Conservation (phyloP, 2,888 invertebrate species). For the Siphonodentalium dalli region DNA sequence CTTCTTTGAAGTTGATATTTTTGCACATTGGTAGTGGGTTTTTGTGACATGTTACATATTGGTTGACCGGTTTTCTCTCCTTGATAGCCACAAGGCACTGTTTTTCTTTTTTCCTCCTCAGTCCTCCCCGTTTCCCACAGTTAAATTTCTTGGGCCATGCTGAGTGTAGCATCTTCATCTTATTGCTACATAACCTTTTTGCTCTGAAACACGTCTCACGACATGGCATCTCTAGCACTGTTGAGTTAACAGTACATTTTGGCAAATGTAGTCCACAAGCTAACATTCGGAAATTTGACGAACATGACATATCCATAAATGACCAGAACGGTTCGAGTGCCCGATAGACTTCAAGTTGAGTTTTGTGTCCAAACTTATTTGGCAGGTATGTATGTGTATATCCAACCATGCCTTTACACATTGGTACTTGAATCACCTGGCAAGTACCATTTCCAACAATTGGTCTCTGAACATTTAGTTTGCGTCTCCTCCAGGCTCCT, state of each 20-base stretch:
- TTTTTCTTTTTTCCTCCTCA: constrained; percentile 5
- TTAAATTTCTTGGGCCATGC: constrained; percentile 35
- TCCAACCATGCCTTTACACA: constrained; percentile 45
- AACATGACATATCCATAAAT: constrained; percentile 48
- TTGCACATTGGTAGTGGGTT: constrained; percentile 42
- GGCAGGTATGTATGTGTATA: constrained; percentile 47
- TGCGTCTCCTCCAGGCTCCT: too few relatives aligned
- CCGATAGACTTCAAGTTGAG: constrained; percentile 40
- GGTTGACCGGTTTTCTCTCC: constrained; percentile 1
- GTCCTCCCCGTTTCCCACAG: constrained; percentile 11
- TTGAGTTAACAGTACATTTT: constrained; percentile 30
- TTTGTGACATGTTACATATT: constrained; percentile 1
- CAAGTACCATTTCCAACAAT: too few relatives aligned
- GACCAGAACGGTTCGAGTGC: constrained; percentile 45
- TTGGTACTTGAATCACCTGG: constrained; percentile 41
- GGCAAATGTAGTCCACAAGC: constrained; percentile 48
- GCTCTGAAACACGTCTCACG: constrained; percentile 38
- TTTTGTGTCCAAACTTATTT: constrained; percentile 39
- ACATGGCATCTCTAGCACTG: constrained; percentile 35
- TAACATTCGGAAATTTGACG: constrained; percentile 40
- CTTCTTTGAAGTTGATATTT: constrained; percentile 33
- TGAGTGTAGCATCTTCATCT: constrained; percentile 29
- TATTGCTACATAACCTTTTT: constrained; percentile 30
- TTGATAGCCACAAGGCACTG: constrained; percentile 8
- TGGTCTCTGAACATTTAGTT: too few relatives aligned